Evolutionary conservation across 2,113 vertebrate species (phyloP), one percentile per base, ranked within the genome.

Genomic region (Sula dactylatra): DNA sequence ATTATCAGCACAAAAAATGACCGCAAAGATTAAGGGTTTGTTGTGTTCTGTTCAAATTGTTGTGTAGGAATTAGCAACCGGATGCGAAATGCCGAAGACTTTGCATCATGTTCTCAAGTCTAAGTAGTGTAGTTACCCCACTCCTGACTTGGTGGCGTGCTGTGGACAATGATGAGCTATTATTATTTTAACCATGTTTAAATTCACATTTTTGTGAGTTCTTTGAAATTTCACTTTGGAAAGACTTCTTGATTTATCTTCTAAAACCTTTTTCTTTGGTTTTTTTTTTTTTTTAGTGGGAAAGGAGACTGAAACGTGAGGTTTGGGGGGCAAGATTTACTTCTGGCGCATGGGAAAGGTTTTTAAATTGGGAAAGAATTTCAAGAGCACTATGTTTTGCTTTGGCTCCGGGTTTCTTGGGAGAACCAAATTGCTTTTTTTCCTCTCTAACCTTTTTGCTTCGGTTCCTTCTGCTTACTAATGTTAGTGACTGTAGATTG

Each of bases 51-150:
- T 7, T 32, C 10, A 11, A 44, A 34, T 34, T 10, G 9, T 9
- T 4, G 10, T 1, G 13, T 52, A 25, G n/a, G 36, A 29, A 38
- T n/a, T 29, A 15, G 18, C 18, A 24, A 16, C 11, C 13, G 9
- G 55, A 10, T 14, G 49, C 12, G 3, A 55, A 49, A 42, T 6
- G 14, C 50, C 20, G 22, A 16, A 32, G 42, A 5, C 9, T 50
- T n/a, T 36, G 56, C 7, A 0, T 22, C 4, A 0, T 4, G 10
- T 26, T 83, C 16, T 10, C 14, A 4, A 18, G 34, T 9, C 17
- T 2, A 3, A 21, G 71, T 18, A 59, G 54, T 6, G 36, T 7
- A 5, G 42, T 38, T 42, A 13, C 18, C 4, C 0, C 1, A 10
- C 27, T 62, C 27, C 34, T 3, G 2, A 16, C 9, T 4, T 54